Base-by-base conservation (phyloP, 2,797 vertebrate species). In the Acomys russatus region DNA sequence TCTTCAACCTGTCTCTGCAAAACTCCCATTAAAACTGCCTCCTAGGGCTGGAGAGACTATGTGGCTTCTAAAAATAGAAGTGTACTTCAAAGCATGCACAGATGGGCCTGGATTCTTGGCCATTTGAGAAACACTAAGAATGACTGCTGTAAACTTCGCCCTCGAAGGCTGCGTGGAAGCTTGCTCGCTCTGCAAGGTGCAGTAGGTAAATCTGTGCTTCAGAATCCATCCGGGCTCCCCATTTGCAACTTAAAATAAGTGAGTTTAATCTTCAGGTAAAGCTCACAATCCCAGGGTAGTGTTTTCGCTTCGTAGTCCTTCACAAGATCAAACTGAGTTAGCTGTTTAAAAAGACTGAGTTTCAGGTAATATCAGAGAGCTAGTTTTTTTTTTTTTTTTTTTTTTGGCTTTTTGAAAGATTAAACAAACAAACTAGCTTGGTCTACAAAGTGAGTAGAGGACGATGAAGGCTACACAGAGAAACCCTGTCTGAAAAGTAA, bases 31-130 rank as follows among this genome's bases (percentile, higher is more conserved):
- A 59, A 59, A 59, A 59, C 56, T 59, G 56, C 56, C 56, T 59
- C 17, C 56, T 59, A 3, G 44, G 44, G 44, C 44, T 44, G 44
- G 44, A 44, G 44, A 44, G 44, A 44, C 56, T 87, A 66, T 54
- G 94, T 80, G 93, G 87, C 4, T 80, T 92, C 91, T 96, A 96
- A 92, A 93, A 95, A 95, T 88, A 93, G 38, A 94, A 83, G 61
- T 95, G 56, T 49, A 88, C 78, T 97, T 61, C 89, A 91, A 93
- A 97, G 94, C 76, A 94, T 15, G 64, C 94, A 93, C 87, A 54
- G 68, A 64, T 86, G 77, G 83, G 76, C 20, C 79, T 7, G 20
- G 77, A 86, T 22, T 66, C 88, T 77, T 88, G 83, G 49, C 92
- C 92, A 64, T n/a, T 49, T 17, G 28, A 38, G n/a, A 71, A 77